Base-by-base conservation (phyloP, 2,888 invertebrate species). In the Drosophila cyrtoloma region DNA sequence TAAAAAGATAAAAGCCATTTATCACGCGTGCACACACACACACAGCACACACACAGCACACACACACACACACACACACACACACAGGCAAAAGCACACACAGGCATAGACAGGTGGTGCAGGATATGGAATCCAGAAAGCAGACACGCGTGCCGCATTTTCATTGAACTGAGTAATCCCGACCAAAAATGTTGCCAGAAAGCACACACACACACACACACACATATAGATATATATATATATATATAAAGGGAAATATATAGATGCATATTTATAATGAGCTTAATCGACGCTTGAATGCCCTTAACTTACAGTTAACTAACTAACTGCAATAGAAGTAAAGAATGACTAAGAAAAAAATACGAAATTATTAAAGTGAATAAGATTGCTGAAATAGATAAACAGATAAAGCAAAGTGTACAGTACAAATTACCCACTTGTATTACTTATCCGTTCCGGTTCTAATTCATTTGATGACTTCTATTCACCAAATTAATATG, bases 1-100 rank as follows among this genome's bases (percentile, higher is more conserved):
- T 85, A 87, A 89, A 89, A 85, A 90, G 86, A 90, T 87, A 87
- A 86, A 86, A 86, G 86, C 90, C 90, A 89, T 86, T 86, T 86
- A 86, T 86, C 86, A 86, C 82, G 85, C 80, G 71, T 81, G 69
- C 77, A 89, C 85, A 84, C 72, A 57, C 79, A 28, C 59, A 59
- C 37, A 19, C n/a, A n/a, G n/a, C 65, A 66, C 58, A 44, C 52
- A 50, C 42, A 70, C 56, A 61, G n/a, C 68, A 30, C 39, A 14
- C 30, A 26, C 57, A 50, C 39, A 30, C 39, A 50, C 39, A 30
- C 39, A 35, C 39, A 28, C 19, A 37, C 26, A 33, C 28, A 39
- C 35, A 59, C n/a, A 28, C n/a, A 26, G 26, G 32, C 22, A 52
- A 19, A 39, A 14, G 1, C 9, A 67, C 14, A 26, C 35, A 52